Evolutionary conservation across 2,797 vertebrate species (phyloP).

Genomic region (Enteromius paludinosus): DNA sequence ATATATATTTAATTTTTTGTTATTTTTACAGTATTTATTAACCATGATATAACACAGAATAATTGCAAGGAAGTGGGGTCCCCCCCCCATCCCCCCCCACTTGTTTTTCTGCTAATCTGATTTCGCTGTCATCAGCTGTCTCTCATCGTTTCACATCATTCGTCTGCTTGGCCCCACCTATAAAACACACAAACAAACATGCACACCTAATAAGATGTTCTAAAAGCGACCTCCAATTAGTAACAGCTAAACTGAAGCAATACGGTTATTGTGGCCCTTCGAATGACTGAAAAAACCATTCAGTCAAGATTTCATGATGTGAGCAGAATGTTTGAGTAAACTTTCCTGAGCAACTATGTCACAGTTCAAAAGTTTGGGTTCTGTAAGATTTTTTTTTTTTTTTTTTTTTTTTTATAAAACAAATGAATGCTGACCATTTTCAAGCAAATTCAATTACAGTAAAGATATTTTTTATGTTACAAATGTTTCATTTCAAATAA

Average conservation of each 20-base stretch:
- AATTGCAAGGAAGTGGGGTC: too few relatives aligned
- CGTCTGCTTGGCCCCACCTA: not conserved
- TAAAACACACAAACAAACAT: not conserved
- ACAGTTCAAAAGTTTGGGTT: not conserved
- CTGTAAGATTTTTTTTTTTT: too few relatives aligned
- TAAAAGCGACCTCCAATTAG: not conserved
- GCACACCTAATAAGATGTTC: not conserved
- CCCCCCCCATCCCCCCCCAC: too few relatives aligned
- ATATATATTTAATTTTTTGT: too few relatives aligned
- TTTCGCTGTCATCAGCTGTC: constrained; percentile 73
- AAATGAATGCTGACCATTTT: too few relatives aligned
- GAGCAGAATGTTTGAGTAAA: not conserved
- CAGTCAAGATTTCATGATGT: not conserved
- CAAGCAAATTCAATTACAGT: too few relatives aligned
- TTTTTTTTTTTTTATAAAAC: too few relatives aligned
- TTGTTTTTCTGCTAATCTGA: constrained; percentile 72
- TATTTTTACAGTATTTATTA: too few relatives aligned
- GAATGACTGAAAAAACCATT: not conserved
- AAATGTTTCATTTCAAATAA: too few relatives aligned
- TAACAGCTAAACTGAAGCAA: not conserved
- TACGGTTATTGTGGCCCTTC: not conserved
- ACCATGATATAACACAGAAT: too few relatives aligned
- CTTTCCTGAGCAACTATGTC: too few relatives aligned
- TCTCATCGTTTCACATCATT: constrained; percentile 67
- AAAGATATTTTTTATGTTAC: too few relatives aligned